Percentiles rank a stretch among this genome's conserved stretches.
Conservation (phyloP, 2,888 invertebrate genomes). For the Lottia gigantea region DNA sequence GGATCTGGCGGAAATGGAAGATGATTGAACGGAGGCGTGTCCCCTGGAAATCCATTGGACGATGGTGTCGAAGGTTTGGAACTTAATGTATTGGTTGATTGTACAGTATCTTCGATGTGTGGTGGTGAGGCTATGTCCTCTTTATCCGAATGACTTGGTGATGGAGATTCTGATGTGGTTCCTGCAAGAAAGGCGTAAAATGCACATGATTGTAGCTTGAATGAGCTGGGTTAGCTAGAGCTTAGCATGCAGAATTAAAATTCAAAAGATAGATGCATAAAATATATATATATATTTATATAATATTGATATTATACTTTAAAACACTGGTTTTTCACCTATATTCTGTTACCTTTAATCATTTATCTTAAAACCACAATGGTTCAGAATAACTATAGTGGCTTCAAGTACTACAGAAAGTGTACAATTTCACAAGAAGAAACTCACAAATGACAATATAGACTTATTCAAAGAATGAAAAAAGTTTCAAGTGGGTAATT, state of each 20-base stretch:
- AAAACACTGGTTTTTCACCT: too few species aligned
- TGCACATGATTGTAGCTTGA: slow-evolving; percentile 44
- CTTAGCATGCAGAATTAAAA: slow-evolving; percentile 8
- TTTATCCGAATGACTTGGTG: background rate
- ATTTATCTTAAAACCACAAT: too few species aligned
- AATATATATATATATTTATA: too few species aligned
- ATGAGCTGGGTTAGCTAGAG: background rate
- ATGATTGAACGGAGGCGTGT: slow-evolving; percentile 22
- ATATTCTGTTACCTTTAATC: too few species aligned
- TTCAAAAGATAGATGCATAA: too few species aligned
- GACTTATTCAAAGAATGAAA: too few species aligned
- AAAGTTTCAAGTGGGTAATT: too few species aligned
- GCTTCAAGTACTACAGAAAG: too few species aligned
- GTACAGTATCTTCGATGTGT: slow-evolving; percentile 18
- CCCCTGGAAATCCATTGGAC: slow-evolving; percentile 21
- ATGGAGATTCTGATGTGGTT: slow-evolving; percentile 16
- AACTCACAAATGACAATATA: too few species aligned
- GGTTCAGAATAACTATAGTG: too few species aligned
- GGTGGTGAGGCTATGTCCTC: slow-evolving; percentile 14
- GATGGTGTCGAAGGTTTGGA: slow-evolving; percentile 22
- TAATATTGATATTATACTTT: too few species aligned
- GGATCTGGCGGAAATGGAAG: slow-evolving; percentile 14
- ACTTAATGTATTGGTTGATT: slow-evolving; percentile 23
- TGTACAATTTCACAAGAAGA: too few species aligned
- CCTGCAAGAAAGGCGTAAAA: slow-evolving; percentile 64